Evolutionary conservation across 2,888 invertebrate genomes (phyloP), one percentile per base, ranked within the genome.

Genomic region (Epicampocera succincta): DNA sequence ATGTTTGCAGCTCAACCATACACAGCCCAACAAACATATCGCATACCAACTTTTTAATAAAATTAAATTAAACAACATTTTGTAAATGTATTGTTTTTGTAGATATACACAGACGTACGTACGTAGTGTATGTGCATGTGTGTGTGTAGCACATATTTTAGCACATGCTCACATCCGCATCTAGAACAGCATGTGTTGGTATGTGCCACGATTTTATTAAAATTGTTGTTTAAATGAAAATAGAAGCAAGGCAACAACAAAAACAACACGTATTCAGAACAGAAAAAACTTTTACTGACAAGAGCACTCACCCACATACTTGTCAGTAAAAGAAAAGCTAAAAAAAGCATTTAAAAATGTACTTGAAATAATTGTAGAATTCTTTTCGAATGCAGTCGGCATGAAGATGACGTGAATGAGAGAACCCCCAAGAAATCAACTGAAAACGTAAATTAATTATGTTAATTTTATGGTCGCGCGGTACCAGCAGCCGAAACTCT

Each of bases 401-500:
- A 61, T 76, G 46, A 46, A 63, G 25, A 69, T 69, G 25, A 69
- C 76, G 38, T 54, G 65, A 46, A 56, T 65, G 63, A 9, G 42
- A 25, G 48, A 50, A 46, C 1, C 46, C 25, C 25, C 25, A 74
- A 48, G 74, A 58, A 74, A 74, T 74, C 74, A 74, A 58, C 46
- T 48, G 60, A 42, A 73, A 65, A 65, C 29, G 65, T 66, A 79
- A 73, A 73, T 79, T 71, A 82, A 82, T 82, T 78, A 65, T 69
- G 74, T 78, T 82, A 82, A 82, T 82, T 82, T 75, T 42, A 19
- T 17, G 52, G 46, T 11, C 40, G 65, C 11, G 48, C 63, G 33
- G 56, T n/a, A n/a, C 46, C 25, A 19, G 13, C 21, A 46, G 73
- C 54, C 73, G 63, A 21, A 50, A 44, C 50, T 12, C 5, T 29